A percentile compares a stretch with the other conserved stretches of the same genome.
Conservation (phyloP, 2,797 vertebrate species). For the Pteropus rufus region DNA sequence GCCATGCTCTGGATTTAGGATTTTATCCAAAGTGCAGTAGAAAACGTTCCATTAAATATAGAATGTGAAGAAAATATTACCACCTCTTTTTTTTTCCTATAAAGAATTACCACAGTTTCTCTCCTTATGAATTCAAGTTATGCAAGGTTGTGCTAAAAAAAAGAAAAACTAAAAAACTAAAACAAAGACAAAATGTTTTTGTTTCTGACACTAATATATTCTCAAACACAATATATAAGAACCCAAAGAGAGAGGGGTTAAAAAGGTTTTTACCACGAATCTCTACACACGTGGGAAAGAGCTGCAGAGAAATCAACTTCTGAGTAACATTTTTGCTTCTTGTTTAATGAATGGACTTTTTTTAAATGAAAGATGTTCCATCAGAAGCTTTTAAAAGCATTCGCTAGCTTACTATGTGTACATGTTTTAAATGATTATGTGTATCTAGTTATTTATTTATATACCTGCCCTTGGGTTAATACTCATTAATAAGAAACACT, state of each 20-base stretch:
- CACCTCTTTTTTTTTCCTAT: background rate
- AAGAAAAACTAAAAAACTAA: too few relatives aligned
- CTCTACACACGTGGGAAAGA: background rate
- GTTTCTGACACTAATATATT: background rate
- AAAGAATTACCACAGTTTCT: background rate
- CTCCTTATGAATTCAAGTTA: background rate
- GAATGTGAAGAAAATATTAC: background rate
- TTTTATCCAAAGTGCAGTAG: background rate
- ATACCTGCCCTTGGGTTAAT: background rate
- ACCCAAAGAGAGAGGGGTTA: background rate
- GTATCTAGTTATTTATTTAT: background rate
- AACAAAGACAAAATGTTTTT: background rate
- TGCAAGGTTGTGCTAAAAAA: background rate
- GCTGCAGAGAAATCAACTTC: background rate
- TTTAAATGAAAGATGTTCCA: background rate
- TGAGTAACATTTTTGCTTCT: background rate
- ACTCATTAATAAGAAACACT: background rate
- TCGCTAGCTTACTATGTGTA: background rate
- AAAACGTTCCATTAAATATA: background rate
- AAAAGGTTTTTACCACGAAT: background rate
- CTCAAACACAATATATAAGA: background rate
- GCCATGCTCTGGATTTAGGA: background rate
- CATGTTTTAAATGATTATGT: background rate
- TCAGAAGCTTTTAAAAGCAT: too few relatives aligned
- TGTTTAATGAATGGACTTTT: background rate